Conservation (phyloP, 2,888 invertebrate genomes). For the Stenodera caucasica region DNA sequence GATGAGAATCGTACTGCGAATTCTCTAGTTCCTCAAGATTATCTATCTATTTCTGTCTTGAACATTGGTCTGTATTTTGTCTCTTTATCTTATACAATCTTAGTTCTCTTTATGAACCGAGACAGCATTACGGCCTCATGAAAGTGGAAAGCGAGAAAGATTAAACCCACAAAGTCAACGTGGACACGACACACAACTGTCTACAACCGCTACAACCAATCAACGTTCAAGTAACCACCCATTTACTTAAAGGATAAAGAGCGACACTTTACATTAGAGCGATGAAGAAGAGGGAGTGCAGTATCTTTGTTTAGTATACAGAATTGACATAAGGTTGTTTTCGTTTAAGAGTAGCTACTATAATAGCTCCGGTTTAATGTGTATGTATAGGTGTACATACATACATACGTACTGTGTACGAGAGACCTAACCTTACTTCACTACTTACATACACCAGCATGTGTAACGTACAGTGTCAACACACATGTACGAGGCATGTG, state of each 20-base stretch:
- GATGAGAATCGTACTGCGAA: constrained; percentile 55
- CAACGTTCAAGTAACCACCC: constrained; percentile 43
- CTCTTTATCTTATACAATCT: constrained; percentile 27
- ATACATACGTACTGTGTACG: constrained; percentile 25
- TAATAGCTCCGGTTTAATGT: constrained; percentile 54
- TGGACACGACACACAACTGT: constrained; percentile 49
- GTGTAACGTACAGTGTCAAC: constrained; percentile 56
- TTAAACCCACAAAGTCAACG: constrained; percentile 46
- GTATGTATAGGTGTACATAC: constrained; percentile 45
- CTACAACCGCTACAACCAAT: constrained; percentile 41
- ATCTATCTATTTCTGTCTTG: constrained; percentile 41
- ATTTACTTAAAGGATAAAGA: constrained; percentile 55
- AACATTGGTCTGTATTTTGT: constrained; percentile 32
- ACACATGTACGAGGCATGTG: constrained; percentile 55
- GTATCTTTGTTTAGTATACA: constrained; percentile 42
- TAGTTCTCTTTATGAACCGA: constrained; percentile 41
- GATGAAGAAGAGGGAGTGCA: constrained; percentile 44
- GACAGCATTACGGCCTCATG: constrained; percentile 44
- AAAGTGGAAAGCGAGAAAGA: constrained; percentile 48
- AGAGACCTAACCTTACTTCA: constrained; percentile 52
- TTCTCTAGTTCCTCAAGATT: constrained; percentile 55
- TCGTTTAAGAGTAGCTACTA: constrained; percentile 54
- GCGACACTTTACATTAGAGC: constrained; percentile 51
- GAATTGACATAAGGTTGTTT: constrained; percentile 45
- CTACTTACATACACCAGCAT: constrained; percentile 55